These are phyloP conservation scores for Neopipo cinnamomea DNA, from an alignment of 2,113 vertebrate species.

Conservation along the genomic window DNA sequence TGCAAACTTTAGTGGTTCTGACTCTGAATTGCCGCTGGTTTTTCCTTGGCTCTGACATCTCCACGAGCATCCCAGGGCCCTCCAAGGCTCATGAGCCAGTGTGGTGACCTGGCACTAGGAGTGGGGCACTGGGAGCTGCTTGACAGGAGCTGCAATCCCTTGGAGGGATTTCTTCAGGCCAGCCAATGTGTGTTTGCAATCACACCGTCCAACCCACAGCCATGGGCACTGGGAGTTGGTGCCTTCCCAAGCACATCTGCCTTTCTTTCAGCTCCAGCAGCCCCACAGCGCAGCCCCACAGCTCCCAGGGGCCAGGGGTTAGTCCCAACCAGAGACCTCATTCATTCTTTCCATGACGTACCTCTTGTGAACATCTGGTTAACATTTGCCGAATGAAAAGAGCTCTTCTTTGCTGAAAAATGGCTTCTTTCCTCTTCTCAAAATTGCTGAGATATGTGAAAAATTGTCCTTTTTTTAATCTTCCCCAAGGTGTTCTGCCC, in stretches of 20 bases:
- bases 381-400: conserved; percentile 19
- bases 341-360: background rate
- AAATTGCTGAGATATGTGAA: background rate
- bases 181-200: background rate
- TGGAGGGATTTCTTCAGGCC: background rate
- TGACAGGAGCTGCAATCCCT: no score
- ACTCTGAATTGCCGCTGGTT: accelerated
- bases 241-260: background rate
- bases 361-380: conserved; percentile 22
- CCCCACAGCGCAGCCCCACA: background rate
- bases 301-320: accelerated
- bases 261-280: accelerated
- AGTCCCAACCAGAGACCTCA: background rate
- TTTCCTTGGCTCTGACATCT: background rate
- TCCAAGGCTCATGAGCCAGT: accelerated
- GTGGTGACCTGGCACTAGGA: no score
- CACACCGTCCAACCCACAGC: background rate
- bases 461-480: background rate
- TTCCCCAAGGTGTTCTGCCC: background rate
- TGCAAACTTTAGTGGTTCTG: background rate
- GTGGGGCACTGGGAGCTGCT: background rate
- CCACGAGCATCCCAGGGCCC: background rate
- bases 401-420: background rate
- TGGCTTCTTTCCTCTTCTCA: background rate
- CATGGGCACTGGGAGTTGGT: background rate